Evolutionary conservation across 2,113 vertebrate species (phyloP), one percentile per base, ranked within the genome.

Genomic region (Elephas maximus): DNA sequence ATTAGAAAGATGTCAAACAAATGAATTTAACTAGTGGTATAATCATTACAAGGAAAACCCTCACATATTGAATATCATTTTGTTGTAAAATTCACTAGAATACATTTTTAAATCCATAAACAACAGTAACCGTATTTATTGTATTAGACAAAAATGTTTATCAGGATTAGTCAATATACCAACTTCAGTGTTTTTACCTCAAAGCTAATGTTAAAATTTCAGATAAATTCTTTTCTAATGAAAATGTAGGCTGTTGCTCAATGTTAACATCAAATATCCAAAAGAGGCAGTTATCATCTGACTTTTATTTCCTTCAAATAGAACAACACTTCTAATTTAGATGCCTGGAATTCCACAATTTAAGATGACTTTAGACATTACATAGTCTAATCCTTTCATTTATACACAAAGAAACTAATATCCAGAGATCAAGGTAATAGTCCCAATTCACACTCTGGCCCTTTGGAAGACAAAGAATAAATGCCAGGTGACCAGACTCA

Each of bases 1-100:
- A 97, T 99, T 99, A 99, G 99, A 98, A 98, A 98, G 98, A 94
- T 0, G 95, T 89, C 78, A 69, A 94, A 96, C 45, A 91, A 94
- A 94, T 60, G 51, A 28, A 90, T 86, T 69, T 98, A 98, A 71
- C 63, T 98, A 93, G 94, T 97, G 96, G 69, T 84, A 96, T 53
- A 89, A 90, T 97, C 53, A 83, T 76, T 92, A 95, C 14, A 96
- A 17, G 44, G 92, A 94, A 95, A 96, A 53, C 51, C 73, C 41
- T 48, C 18, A 28, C 37, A 94, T 73, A 45, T 15, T 89, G 60
- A 82, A 2, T 78, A 88, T 62, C 60, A 90, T 69, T 84, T 84
- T 87, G 44, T 41, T 87, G 45, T 87, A 74, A 96, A 80, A 33
- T 92, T 97, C 45, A 41, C 76, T 82, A 88, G 28, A 95, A 97